Conservation (phyloP, 2,888 invertebrate genomes). For the Drosophila recens region DNA sequence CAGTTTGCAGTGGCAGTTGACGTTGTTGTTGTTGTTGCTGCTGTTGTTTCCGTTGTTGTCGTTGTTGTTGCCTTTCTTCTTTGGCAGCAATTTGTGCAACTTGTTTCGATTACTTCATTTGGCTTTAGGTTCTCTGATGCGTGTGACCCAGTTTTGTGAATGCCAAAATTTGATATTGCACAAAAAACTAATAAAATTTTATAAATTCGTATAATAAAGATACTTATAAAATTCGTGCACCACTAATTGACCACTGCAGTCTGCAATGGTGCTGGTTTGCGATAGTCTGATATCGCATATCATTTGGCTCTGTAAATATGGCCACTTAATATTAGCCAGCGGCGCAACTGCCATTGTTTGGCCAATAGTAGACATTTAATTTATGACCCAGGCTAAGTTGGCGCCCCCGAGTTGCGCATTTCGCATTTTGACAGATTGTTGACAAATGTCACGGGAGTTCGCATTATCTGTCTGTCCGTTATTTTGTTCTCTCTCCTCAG, state of each 20-base stretch:
- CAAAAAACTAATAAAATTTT: conserved; percentile 45
- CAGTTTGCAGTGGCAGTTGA: conserved; percentile 16
- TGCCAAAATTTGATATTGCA: conserved; percentile 50
- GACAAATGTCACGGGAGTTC: conserved; percentile 70
- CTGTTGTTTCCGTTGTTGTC: not conserved
- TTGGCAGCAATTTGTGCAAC: conserved; percentile 42
- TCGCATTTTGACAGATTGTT: conserved; percentile 65
- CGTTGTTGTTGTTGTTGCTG: conserved; percentile 21
- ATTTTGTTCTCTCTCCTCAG: conserved; percentile 1
- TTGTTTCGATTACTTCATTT: conserved; percentile 72
- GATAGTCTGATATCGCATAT: conserved; percentile 53
- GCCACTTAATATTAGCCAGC: conserved; percentile 41
- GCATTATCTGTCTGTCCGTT: conserved; percentile 33
- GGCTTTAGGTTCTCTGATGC: conserved; percentile 37
- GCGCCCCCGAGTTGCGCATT: conserved; percentile 37
- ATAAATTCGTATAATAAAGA: conserved; percentile 31
- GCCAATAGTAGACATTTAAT: conserved; percentile 54
- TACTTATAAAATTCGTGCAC: conserved; percentile 46
- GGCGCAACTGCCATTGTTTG: conserved; percentile 48
- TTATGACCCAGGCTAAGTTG: conserved; percentile 55
- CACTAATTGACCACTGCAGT: conserved; percentile 47
- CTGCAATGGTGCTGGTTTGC: not conserved
- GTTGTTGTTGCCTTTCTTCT: conserved; percentile 28
- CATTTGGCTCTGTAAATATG: conserved; percentile 34
- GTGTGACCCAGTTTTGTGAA: conserved; percentile 49